These are phyloP conservation scores for Schizopygopsis malacanthus DNA, from an alignment of 2,797 vertebrate species.

Conservation along the genomic window DNA sequence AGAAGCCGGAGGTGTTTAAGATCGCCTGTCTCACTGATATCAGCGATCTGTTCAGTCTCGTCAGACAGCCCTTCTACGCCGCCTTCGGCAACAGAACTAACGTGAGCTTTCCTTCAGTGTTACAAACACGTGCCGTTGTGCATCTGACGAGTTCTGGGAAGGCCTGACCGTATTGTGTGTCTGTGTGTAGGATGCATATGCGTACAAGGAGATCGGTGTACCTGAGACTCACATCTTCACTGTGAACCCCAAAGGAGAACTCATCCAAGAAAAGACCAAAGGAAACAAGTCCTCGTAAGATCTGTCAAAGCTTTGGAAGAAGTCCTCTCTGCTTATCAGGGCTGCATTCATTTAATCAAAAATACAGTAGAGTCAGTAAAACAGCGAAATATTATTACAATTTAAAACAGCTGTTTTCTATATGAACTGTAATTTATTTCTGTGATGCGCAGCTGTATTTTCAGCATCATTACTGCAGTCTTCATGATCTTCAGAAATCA, in stretches of 20 bases:
- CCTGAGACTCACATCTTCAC: constrained; percentile 88
- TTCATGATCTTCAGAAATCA: too few species aligned
- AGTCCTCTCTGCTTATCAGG: not conserved
- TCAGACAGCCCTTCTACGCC: constrained; percentile 85
- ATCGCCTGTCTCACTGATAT: constrained; percentile 91
- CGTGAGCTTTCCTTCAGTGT: constrained; percentile 75
- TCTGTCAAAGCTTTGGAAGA: not conserved
- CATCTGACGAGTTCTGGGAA: not conserved
- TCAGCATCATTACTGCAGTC: not conserved
- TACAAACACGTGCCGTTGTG: not conserved
- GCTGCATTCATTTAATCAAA: too few species aligned
- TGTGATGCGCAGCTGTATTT: not conserved
- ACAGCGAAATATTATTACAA: not conserved
- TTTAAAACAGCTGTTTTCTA: too few species aligned
- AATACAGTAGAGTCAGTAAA: not conserved
- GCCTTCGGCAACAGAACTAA: constrained; percentile 93
- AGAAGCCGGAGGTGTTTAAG: constrained; percentile 95
- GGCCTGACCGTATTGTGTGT: constrained; percentile 6
- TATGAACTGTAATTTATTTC: not conserved
- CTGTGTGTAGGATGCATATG: constrained; percentile 83
- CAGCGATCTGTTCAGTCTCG: constrained; percentile 84
- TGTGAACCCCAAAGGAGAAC: constrained; percentile 93
- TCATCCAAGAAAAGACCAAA: constrained; percentile 87
- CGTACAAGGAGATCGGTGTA: constrained; percentile 90
- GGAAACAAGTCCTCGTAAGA: constrained; percentile 92